Evolutionary conservation across 2,888 invertebrate species (phyloP).

Genomic region (Venusia cambrica): DNA sequence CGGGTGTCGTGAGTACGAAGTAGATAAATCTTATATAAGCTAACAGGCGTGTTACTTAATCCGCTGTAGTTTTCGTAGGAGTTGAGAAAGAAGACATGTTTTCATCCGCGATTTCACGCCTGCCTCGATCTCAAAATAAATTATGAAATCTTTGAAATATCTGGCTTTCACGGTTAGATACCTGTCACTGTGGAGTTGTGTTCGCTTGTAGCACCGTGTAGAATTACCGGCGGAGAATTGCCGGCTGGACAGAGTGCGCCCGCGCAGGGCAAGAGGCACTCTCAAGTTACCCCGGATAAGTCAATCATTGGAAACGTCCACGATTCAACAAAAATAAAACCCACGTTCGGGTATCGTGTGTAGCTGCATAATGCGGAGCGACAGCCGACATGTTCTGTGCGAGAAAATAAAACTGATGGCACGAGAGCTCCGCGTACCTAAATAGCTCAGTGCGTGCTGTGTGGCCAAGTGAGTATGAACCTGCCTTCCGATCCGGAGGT

Average conservation of each 20-base stretch:
- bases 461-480: too few relatives aligned
- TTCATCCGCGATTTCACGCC: slow-evolving; percentile 32
- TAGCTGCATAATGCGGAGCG: slow-evolving; percentile 75
- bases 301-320: slow-evolving; percentile 79
- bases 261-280: slow-evolving; percentile 62
- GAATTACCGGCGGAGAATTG: slow-evolving; percentile 46
- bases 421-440: slow-evolving; percentile 68
- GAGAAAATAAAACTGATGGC: slow-evolving; percentile 80
- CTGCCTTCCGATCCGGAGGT: too few relatives aligned
- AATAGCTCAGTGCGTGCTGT: slow-evolving; percentile 74
- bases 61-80: slow-evolving; percentile 28
- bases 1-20: slow-evolving; percentile 14
- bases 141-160: slow-evolving; percentile 40
- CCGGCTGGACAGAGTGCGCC: slow-evolving; percentile 37
- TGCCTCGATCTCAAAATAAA: slow-evolving; percentile 25
- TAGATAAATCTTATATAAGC: slow-evolving; percentile 22
- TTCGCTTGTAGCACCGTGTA: slow-evolving; percentile 53
- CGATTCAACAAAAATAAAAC: slow-evolving; percentile 76
- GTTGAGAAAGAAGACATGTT: slow-evolving; percentile 20
- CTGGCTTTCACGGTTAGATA: slow-evolving; percentile 52
- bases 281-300: slow-evolving; percentile 81
- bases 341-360: slow-evolving; percentile 70
- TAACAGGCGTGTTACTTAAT: slow-evolving; percentile 21
- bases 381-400: slow-evolving; percentile 79
- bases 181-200: slow-evolving; percentile 57